Evolutionary conservation across 30 jellyfish, hydroid and myxozoan genomes (phyloP).

Genomic region (Nemopilema nomurai): DNA sequence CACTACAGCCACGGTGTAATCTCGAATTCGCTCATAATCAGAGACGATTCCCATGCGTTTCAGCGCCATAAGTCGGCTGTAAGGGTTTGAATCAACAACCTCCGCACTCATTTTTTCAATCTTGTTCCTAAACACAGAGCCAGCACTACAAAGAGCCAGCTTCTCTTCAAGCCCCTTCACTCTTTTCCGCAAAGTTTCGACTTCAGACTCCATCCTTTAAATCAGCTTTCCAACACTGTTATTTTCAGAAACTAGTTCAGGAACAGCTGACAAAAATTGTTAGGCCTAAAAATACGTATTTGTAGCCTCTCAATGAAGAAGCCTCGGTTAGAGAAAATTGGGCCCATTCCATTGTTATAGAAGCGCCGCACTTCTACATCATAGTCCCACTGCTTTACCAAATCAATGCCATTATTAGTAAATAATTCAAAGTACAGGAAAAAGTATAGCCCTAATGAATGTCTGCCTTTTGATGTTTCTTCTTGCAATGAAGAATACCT

Average conservation of each 20-base stretch:
- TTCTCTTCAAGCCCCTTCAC: slow-evolving; percentile 65
- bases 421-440: too few relatives aligned
- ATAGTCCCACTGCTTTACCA: too few relatives aligned
- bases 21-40: slow-evolving; percentile 90
- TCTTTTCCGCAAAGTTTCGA: slow-evolving; percentile 26
- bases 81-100: slow-evolving; percentile 97
- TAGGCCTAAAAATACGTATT: slow-evolving; percentile 10
- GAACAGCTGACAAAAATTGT: not conserved
- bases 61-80: slow-evolving; percentile 98
- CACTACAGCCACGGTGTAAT: slow-evolving; percentile 84
- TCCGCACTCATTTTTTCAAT: slow-evolving; percentile 92
- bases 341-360: not conserved
- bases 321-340: not conserved
- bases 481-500: too few relatives aligned
- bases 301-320: not conserved
- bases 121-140: slow-evolving; percentile 40
- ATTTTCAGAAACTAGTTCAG: too few relatives aligned
- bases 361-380: too few relatives aligned
- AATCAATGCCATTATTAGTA: too few relatives aligned
- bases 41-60: slow-evolving; percentile 98
- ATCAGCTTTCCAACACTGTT: too few relatives aligned
- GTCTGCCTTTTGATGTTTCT: too few relatives aligned
- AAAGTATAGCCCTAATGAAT: too few relatives aligned
- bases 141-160: slow-evolving; percentile 44
- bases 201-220: slow-evolving; percentile 26